Evolutionary conservation across 2,113 vertebrate species (phyloP).

Genomic region (Heloderma charlesbogerti): DNA sequence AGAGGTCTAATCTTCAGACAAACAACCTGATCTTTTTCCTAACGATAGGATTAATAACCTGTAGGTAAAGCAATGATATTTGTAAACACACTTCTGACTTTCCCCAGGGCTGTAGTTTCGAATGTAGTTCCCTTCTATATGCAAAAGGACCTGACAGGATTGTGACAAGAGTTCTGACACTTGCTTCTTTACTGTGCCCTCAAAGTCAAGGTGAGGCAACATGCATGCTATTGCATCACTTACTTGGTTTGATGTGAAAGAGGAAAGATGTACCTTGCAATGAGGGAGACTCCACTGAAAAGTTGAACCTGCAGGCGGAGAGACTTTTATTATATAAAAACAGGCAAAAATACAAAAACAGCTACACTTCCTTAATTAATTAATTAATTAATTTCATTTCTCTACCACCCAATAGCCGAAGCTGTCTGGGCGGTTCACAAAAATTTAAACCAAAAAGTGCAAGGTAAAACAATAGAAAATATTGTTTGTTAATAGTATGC

Average conservation of each 20-base stretch:
- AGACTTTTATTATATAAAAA: background rate
- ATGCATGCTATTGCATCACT: slow-evolving; percentile 13
- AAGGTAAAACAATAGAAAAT: too few relatives aligned
- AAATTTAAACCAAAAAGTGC: too few relatives aligned
- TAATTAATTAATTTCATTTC: too few relatives aligned
- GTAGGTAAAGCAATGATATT: slow-evolving; percentile 42
- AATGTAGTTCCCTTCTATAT: slow-evolving; percentile 44
- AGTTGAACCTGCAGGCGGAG: background rate
- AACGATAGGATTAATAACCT: slow-evolving; percentile 46
- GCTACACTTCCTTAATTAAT: background rate
- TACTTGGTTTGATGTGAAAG: slow-evolving; percentile 42
- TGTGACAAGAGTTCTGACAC: slow-evolving; percentile 45
- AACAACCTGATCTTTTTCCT: slow-evolving; percentile 26
- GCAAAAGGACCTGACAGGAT: slow-evolving; percentile 46
- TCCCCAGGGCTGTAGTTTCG: slow-evolving; percentile 18
- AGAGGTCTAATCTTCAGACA: slow-evolving; percentile 35
- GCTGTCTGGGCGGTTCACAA: too few relatives aligned
- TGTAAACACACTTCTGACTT: slow-evolving; percentile 51
- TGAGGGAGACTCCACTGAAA: accelerated
- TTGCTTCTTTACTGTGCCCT: background rate
- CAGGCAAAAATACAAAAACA: slow-evolving; percentile 11
- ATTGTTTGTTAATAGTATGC: too few relatives aligned
- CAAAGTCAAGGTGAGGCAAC: slow-evolving; percentile 17
- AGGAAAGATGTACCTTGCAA: background rate
- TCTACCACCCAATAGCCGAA: too few relatives aligned